A percentile compares a stretch with the other conserved stretches of the same genome.
phyloP scores from a whole-genome alignment of 23 tunicate species.

The Diplosoma virens region DNA sequence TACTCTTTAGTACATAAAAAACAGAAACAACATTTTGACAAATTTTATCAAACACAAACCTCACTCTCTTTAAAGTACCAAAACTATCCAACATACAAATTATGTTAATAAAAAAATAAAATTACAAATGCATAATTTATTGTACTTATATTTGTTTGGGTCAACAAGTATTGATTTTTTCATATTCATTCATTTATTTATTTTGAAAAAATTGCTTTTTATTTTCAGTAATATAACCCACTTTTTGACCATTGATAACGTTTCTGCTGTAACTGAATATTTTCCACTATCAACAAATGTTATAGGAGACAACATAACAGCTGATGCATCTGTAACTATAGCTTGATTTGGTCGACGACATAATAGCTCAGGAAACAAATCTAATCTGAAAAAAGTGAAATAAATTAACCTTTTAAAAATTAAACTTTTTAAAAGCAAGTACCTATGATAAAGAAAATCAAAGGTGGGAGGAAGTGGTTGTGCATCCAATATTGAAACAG shows the following conservation, averaged over 20 bases:
- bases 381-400: not conserved
- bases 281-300: conserved; percentile 55
- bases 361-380: not conserved
- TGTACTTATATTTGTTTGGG: not conserved
- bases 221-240: not conserved
- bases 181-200: no score
- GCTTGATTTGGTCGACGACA: conserved; percentile 8
- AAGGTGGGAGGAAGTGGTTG: conserved; percentile 34
- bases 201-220: no score
- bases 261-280: conserved; percentile 48
- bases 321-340: conserved; percentile 3
- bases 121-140: no score
- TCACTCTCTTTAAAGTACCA: no score
- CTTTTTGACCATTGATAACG: not conserved
- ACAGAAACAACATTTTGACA: no score
- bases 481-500: conserved; percentile 20
- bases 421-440: not conserved
- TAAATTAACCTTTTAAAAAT: not conserved
- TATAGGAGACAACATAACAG: conserved; percentile 54
- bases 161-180: not conserved
- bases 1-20: no score
- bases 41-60: no score
- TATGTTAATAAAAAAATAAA: no score
- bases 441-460: conserved; percentile 79
- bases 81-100: no score